These are phyloP conservation scores for Syngnathus rostellatus DNA, from an alignment of 2,797 vertebrate species.

Conservation along the genomic window DNA sequence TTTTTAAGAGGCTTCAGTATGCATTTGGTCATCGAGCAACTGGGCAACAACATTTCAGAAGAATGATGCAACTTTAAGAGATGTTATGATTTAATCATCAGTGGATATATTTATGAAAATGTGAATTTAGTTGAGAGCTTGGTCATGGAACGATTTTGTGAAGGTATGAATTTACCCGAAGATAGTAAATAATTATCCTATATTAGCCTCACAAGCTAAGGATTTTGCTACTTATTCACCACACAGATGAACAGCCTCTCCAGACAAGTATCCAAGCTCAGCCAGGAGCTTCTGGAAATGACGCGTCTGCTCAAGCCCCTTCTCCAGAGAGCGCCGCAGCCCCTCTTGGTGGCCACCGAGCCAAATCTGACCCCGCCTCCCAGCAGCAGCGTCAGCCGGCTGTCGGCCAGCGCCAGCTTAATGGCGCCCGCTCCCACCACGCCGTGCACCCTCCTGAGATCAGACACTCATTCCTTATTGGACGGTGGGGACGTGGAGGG, in stretches of 20 bases:
- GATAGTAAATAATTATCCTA: background rate
- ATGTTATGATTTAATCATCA: background rate
- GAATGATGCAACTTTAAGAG: background rate
- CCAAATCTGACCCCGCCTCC: constrained; percentile 52
- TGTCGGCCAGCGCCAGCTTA: constrained; percentile 30
- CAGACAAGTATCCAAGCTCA: constrained; percentile 72
- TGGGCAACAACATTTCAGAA: background rate
- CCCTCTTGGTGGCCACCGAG: constrained; percentile 46
- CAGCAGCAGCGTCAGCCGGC: constrained; percentile 48
- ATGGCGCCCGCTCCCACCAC: constrained; percentile 16
- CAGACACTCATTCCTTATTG: constrained; percentile 53
- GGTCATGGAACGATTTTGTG: too few relatives aligned
- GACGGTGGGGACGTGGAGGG: constrained; percentile 54
- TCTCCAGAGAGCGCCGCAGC: constrained; percentile 57
- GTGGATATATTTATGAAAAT: background rate
- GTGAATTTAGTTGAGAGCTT: too few relatives aligned
- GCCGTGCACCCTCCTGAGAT: constrained; percentile 25
- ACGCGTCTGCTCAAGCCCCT: constrained; percentile 69
- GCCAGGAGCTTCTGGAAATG: constrained; percentile 76
- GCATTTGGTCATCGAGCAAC: background rate
- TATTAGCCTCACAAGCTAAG: background rate
- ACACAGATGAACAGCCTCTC: constrained; percentile 71
- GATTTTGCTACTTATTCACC: constrained; percentile 4
- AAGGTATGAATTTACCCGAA: background rate
- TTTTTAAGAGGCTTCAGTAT: background rate